Evolutionary conservation across 2,888 invertebrate genomes (phyloP), one percentile per base, ranked within the genome.

Genomic region (Eupithecia subumbrata): DNA sequence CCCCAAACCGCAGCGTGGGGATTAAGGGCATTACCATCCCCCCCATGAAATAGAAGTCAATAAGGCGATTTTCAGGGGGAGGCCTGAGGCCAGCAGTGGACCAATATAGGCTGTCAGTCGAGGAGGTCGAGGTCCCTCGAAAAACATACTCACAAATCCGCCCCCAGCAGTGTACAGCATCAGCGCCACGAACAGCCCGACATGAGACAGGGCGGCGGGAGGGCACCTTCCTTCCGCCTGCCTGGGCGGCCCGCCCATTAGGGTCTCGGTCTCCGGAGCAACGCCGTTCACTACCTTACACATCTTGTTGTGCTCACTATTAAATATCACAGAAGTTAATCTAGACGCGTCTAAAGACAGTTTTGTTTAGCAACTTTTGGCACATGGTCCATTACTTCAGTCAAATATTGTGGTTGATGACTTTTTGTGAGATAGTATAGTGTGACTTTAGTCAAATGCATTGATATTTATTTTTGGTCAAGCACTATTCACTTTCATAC

Each of bases 121-220:
- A n/a, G n/a, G n/a, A n/a, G n/a, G n/a, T n/a, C n/a, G n/a, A n/a
- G n/a, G n/a, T n/a, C n/a, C n/a, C n/a, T 30, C 30, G 3, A 30
- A 30, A 37, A 40, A 56, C 7, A 3, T 16, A 71, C 96, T 96
- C 93, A 98, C 98, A 96, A 97, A 91, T 82, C 98, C 98, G 73
- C 98, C 98, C 71, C 96, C 96, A 45, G 96, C 96, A 0, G 97
- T 97, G 86, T 98, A 98, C 76, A 96, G 92, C 95, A 97, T 97
- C 73, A 98, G 95, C 0, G 97, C 96, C 69, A 97, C 95, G 79
- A 98, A 95, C 78, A 98, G 93, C 68, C 97, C 97, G 72, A 97
- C 93, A 84, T 98, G 98, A 75, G 97, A 96, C 71, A 97, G 86
- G 18, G 96, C 96, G 22, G 96, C 95, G 87, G 97, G 96, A 71